Conservation (phyloP, 2,888 invertebrate genomes). For the Chymomyza amoena region DNA sequence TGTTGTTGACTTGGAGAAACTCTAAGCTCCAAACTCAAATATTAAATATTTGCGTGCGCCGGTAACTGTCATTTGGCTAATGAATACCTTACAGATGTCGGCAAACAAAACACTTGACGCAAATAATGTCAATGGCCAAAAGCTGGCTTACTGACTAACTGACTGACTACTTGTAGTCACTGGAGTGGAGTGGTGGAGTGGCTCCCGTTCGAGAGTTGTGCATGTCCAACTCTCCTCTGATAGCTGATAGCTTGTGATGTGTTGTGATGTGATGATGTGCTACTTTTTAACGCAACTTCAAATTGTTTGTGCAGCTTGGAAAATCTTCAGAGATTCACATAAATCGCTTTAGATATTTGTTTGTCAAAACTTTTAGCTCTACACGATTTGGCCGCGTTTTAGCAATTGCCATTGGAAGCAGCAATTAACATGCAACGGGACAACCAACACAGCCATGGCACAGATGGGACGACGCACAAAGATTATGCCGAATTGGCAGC, state of each 20-base stretch:
- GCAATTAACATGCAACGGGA: slow-evolving; percentile 58
- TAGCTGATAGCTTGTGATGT: slow-evolving; percentile 10
- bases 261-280: slow-evolving; percentile 49
- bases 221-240: not conserved
- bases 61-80: slow-evolving; percentile 63
- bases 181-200: slow-evolving; percentile 32
- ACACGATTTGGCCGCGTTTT: slow-evolving; percentile 72
- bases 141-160: not conserved
- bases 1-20: slow-evolving; percentile 61
- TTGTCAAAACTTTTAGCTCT: slow-evolving; percentile 62
- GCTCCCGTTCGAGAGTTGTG: not conserved
- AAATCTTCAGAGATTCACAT: not conserved
- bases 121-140: slow-evolving; percentile 66
- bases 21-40: slow-evolving; percentile 58
- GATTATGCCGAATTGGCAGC: slow-evolving; percentile 4
- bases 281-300: slow-evolving; percentile 48
- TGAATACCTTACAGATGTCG: slow-evolving; percentile 70
- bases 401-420: slow-evolving; percentile 68
- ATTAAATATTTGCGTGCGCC: slow-evolving; percentile 63
- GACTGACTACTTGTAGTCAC: not conserved
- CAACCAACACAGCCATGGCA: not conserved
- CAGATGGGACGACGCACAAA: not conserved
- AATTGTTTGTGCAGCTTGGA: slow-evolving; percentile 35
- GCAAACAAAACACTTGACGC: slow-evolving; percentile 57
- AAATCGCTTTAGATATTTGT: slow-evolving; percentile 55